Conservation (phyloP, 2,113 vertebrate genomes). For the Ondatra zibethicus region DNA sequence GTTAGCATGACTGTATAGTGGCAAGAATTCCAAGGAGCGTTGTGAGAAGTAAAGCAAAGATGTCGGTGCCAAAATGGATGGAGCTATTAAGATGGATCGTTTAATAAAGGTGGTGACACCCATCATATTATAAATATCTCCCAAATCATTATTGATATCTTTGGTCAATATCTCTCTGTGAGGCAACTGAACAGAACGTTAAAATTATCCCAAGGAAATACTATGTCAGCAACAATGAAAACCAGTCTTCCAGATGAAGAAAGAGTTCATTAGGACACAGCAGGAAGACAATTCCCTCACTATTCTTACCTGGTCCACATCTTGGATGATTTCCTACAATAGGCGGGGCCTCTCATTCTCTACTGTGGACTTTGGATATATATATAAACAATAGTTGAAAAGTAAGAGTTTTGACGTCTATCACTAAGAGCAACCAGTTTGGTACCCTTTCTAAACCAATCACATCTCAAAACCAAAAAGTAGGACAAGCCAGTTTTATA, state of each 20-base stretch:
- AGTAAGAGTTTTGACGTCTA: background rate
- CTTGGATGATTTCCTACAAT: background rate
- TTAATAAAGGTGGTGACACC: background rate
- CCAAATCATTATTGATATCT: background rate
- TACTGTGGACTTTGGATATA: background rate
- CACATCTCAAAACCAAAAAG: constrained; percentile 14
- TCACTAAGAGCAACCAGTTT: background rate
- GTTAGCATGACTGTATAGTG: accelerated
- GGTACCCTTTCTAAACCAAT: background rate
- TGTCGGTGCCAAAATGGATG: background rate
- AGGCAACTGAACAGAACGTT: background rate
- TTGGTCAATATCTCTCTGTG: background rate
- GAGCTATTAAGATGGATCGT: background rate
- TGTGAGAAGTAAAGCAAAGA: background rate
- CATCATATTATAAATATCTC: background rate
- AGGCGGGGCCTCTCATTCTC: background rate
- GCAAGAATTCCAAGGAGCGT: background rate
- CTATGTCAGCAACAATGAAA: background rate
- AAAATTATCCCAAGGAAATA: background rate
- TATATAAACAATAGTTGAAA: background rate
- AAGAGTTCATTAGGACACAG: background rate
- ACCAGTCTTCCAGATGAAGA: background rate
- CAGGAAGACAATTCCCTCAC: background rate
- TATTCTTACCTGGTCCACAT: background rate
- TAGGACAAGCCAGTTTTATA: background rate